These are phyloP conservation scores for Drosophila multiciliata DNA, from an alignment of 2,888 invertebrate genomes.

Conservation along the genomic window DNA sequence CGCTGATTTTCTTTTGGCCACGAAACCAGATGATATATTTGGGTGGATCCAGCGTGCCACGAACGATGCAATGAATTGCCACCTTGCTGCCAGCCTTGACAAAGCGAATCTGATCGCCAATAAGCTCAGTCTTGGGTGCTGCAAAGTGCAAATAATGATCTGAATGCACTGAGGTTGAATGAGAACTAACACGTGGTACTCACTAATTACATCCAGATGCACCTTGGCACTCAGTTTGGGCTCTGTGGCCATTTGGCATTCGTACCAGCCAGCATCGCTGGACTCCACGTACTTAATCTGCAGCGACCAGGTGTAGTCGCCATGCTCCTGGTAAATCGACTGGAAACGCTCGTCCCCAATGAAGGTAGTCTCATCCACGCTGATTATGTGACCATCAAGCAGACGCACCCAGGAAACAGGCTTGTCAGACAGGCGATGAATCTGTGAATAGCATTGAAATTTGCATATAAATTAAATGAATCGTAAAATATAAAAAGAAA, in stretches of 20 bases:
- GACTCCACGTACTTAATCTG: slow-evolving; percentile 95
- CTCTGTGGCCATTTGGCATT: slow-evolving; percentile 97
- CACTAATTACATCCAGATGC: slow-evolving; percentile 94
- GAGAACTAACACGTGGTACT: slow-evolving; percentile 83
- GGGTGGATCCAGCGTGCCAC: slow-evolving; percentile 94
- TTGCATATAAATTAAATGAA: not conserved
- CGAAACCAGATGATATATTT: slow-evolving; percentile 98
- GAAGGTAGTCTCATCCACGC: slow-evolving; percentile 92
- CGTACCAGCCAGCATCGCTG: slow-evolving; percentile 94
- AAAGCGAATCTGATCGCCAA: slow-evolving; percentile 94
- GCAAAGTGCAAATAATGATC: slow-evolving; percentile 27
- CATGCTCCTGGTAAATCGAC: slow-evolving; percentile 91
- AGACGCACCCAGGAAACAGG: slow-evolving; percentile 96
- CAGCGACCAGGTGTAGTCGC: slow-evolving; percentile 93
- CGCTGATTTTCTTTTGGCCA: slow-evolving; percentile 83
- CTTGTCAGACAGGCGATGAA: slow-evolving; percentile 86
- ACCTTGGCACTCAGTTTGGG: slow-evolving; percentile 97
- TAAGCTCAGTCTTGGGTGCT: slow-evolving; percentile 96
- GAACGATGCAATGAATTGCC: slow-evolving; percentile 94
- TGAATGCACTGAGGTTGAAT: not conserved
- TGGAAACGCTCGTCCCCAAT: slow-evolving; percentile 97
- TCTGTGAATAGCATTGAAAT: slow-evolving; percentile 49
- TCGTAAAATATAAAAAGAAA: not conserved
- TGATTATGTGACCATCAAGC: slow-evolving; percentile 94
- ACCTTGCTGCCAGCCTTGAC: slow-evolving; percentile 96